Evolutionary conservation across 2,797 vertebrate genomes (phyloP), one percentile per base, ranked within the genome.

Genomic region (Choloepus didactylus): DNA sequence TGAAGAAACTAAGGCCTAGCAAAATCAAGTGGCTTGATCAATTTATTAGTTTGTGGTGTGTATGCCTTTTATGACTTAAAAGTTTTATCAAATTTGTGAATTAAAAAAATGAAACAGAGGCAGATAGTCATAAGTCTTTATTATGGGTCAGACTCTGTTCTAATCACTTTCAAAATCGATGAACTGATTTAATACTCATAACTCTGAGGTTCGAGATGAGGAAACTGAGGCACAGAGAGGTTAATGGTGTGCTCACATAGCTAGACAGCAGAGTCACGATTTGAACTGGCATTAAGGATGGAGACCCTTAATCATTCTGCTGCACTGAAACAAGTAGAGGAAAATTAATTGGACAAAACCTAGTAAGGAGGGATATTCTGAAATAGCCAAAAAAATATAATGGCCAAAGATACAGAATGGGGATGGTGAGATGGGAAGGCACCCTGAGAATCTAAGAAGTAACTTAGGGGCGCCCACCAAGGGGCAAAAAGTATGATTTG

Each of bases 41-140:
- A 73, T 64, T 73, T 54, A 51, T 25, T 54, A 64, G 35, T 75
- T 31, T 64, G 69, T 75, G 3, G 49, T 21, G 66, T 75, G 46
- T 44, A 31, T 44, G 59, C 44, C 14, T 73, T 41, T 70, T 56
- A 56, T 16, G 66, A 62, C 18, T 51, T 81, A 44, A 14, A 14
- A 60, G 16, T 14, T 82, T 51, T 91, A 51, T 38, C 44, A 64
- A 64, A 64, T 15, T 72, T 90, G 66, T 73, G n/a, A 83, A 51
- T 82, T n/a, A 89, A 89, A 79, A 51, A 90, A 88, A 51, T 62
- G 85, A 21, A 62, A 87, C 62, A 46, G 44, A 18, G 62, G 31
- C 60, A n/a, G 75, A 51, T 31, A 51, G 4, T 62, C n/a, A 73
- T 16, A 87, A 62, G 56, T 44, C 41, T 85, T 70, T 70, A 56